Percentiles rank a stretch among this genome's conserved stretches.
Evolutionary conservation across 2,888 invertebrate species (phyloP).

Genomic region (Caenorhabditis sulstoni): DNA sequence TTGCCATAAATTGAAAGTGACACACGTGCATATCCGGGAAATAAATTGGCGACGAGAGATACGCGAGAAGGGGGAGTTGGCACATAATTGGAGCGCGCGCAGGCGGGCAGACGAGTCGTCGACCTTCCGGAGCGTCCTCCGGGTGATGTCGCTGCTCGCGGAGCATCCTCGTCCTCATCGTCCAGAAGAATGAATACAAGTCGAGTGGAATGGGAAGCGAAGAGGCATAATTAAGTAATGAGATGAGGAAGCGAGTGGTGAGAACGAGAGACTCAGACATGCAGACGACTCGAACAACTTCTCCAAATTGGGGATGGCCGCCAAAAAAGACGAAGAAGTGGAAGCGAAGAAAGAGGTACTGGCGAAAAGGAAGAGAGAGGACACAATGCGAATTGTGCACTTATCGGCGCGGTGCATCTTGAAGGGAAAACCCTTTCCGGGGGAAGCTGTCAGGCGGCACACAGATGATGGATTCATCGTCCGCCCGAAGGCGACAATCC

Average conservation of each 20-base stretch:
- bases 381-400: conserved; percentile 29
- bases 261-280: conserved; percentile 19
- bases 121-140: conserved; percentile 33
- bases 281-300: conserved; percentile 25
- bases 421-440: conserved; percentile 14
- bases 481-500: conserved; percentile 16
- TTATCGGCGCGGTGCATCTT: conserved; percentile 46
- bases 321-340: conserved; percentile 8
- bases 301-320: conserved; percentile 8
- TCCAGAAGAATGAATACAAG: conserved; percentile 48
- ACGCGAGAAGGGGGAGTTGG: conserved; percentile 37
- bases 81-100: conserved; percentile 47
- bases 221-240: conserved; percentile 65
- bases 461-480: conserved; percentile 42
- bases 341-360: conserved; percentile 8
- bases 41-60: conserved; percentile 1
- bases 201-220: conserved; percentile 55
- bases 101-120: conserved; percentile 5
- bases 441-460: conserved; percentile 40
- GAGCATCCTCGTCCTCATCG: conserved; percentile 2
- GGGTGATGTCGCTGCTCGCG: conserved; percentile 9
- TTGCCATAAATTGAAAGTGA: conserved; percentile 54
- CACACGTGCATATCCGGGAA: conserved; percentile 33
- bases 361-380: conserved; percentile 8
- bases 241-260: conserved; percentile 49